Evolutionary conservation across 1,140 invertebrate species (phyloP), one percentile per base, ranked within the genome.

Genomic region (Conopomorpha cramerella): DNA sequence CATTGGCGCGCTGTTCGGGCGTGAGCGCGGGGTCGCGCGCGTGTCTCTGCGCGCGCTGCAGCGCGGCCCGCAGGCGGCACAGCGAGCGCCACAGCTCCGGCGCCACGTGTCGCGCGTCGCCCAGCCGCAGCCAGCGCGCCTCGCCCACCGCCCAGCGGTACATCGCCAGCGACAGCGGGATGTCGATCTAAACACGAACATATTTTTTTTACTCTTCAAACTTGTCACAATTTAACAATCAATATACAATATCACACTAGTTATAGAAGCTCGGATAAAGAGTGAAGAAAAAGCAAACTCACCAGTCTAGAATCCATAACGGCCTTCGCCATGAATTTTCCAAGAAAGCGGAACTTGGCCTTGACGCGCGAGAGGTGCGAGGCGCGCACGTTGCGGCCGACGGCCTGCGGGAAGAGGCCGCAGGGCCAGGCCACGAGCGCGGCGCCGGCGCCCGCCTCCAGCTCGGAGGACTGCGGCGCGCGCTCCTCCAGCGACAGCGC

Each of bases 251-350:
- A n/a, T n/a, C n/a, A n/a, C n/a, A n/a, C n/a, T n/a, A n/a, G n/a
- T n/a, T n/a, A n/a, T n/a, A n/a, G n/a, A n/a, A n/a, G n/a, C n/a
- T n/a, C n/a, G n/a, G n/a, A n/a, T n/a, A n/a, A n/a, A n/a, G n/a
- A n/a, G n/a, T n/a, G n/a, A n/a, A n/a, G n/a, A n/a, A 35, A 8
- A 28, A 27, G n/a, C 17, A 43, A 3, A 49, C 68, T 83, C 78
- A 98, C 95, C 95, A 99, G 97, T 83, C 97, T 85, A 3, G 94
- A 98, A 79, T 99, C 98, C 87, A 99, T 96, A 27, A 99, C 89
- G 17, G 98, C 94, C 78, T 99, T 99, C 1, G 96, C 98, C 92
- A 99, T 96, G 63, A 99, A 96, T 61, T 98, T 98, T 14, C 97
- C 97, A 28, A 99, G 81, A 57, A 99, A 96, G 56, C 94, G 90